Base-by-base conservation (phyloP, 2,113 vertebrate genomes). In the Thermophis baileyi region DNA sequence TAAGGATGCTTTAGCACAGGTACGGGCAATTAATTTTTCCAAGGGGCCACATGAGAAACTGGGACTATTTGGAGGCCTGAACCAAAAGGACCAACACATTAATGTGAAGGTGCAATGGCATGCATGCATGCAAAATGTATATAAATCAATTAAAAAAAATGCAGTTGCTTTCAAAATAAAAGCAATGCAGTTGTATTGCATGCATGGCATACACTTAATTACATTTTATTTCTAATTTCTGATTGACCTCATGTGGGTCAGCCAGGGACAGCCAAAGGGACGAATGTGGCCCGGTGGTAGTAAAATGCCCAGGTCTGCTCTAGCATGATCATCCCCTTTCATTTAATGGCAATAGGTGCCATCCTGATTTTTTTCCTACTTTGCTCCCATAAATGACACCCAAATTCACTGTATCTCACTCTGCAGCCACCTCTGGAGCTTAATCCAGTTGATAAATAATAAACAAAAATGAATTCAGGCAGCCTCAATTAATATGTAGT, bases 401-500 rank as follows among this genome's bases (percentile, higher is more conserved):
- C 18, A n/a, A 74, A 74, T 51, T 60, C 12, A 53, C 11, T 49
- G 63, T 40, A 35, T 57, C 22, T 69, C 88, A 89, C 49, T 10
- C 40, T n/a, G 89, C 27, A 40, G 27, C 44, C 63, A 89, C 51
- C 50, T 53, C 63, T 49, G 40, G 6, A 3, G 11, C 51, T 49
- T 53, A 63, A 86, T 60, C 46, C 88, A 44, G 24, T 27, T 50
- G 55, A 60, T 93, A 89, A 93, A 86, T 87, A 60, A 60, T 87
- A 35, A 12, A 55, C 27, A 87, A 51, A 44, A 35, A 86, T 89
- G 30, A 51, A 87, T 60, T 87, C n/a, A 90, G 35, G n/a, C 92
- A 63, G 46, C 88, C 16, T 60, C 46, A 90, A 46, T 93, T 85
- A 93, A 89, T 89, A 89, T 51, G 47, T 86, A 90, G 22, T 47